Conservation (phyloP, 2,888 invertebrate genomes). For the Xanthia togata region DNA sequence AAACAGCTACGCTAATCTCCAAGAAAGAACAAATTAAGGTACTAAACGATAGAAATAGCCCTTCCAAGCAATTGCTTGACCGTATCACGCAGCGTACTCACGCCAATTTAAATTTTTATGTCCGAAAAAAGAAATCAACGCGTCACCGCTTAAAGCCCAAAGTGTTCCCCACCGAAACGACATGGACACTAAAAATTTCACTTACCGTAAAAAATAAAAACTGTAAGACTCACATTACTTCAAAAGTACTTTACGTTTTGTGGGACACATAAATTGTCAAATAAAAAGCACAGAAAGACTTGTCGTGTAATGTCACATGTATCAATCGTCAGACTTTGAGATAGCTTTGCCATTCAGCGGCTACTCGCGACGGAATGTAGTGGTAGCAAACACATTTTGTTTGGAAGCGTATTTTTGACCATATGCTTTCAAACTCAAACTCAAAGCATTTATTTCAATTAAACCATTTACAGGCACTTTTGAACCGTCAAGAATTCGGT, state of each 20-base stretch:
- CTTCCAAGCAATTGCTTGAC: slow-evolving; percentile 2
- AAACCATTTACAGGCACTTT: too few species aligned
- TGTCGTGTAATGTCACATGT: slow-evolving; percentile 70
- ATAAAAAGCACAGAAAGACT: slow-evolving; percentile 55
- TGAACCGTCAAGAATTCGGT: too few species aligned
- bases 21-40: not conserved
- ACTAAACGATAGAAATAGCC: not conserved
- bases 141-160: slow-evolving; percentile 5
- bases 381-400: slow-evolving; percentile 43
- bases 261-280: slow-evolving; percentile 65
- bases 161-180: slow-evolving; percentile 37
- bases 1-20: not conserved
- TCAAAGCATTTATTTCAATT: too few species aligned
- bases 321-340: slow-evolving; percentile 70
- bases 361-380: slow-evolving; percentile 61
- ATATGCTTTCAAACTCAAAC: too few species aligned
- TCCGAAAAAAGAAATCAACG: slow-evolving; percentile 30
- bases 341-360: slow-evolving; percentile 65
- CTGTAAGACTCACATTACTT: slow-evolving; percentile 46
- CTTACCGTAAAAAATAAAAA: slow-evolving; percentile 55
- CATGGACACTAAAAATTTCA: slow-evolving; percentile 48
- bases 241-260: slow-evolving; percentile 57
- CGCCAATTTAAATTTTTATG: slow-evolving; percentile 36
- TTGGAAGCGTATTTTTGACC: not conserved
- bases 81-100: not conserved